Evolutionary conservation across 2,797 vertebrate genomes (phyloP).

Genomic region (Pangasius larnaudii): DNA sequence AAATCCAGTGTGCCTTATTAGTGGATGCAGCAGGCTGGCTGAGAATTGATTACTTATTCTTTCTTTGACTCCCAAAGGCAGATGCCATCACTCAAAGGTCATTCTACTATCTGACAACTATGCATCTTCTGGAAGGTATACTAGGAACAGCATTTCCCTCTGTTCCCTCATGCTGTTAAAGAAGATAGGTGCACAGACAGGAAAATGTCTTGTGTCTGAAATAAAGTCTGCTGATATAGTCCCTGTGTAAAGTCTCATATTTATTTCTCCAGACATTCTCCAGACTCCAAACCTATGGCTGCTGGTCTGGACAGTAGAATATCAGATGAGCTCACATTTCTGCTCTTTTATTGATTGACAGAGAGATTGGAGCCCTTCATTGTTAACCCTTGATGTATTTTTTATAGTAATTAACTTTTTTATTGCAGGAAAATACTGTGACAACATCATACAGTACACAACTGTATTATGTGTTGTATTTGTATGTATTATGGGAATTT

Average conservation of each 20-base stretch:
- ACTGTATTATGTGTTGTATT: background rate
- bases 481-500: background rate
- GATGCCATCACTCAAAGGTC: conserved; percentile 43
- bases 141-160: conserved; percentile 26
- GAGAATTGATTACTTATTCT: conserved; percentile 50
- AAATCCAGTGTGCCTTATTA: conserved; percentile 50
- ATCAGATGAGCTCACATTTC: background rate
- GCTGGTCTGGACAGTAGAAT: background rate
- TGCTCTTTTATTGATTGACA: background rate
- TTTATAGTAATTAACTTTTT: background rate
- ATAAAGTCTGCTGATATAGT: conserved; percentile 18
- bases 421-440: background rate
- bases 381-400: background rate
- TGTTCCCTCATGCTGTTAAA: conserved; percentile 30
- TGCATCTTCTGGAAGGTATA: conserved; percentile 36
- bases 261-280: conserved; percentile 21
- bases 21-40: conserved; percentile 41
- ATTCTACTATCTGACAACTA: conserved; percentile 39
- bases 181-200: conserved; percentile 37
- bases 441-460: background rate
- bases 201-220: conserved; percentile 32
- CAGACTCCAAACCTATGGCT: background rate
- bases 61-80: conserved; percentile 28
- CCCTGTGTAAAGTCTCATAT: conserved; percentile 20
- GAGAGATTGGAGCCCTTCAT: background rate